Evolutionary conservation across 2,113 vertebrate species (phyloP).

Genomic region (Nerophis ophidion): DNA sequence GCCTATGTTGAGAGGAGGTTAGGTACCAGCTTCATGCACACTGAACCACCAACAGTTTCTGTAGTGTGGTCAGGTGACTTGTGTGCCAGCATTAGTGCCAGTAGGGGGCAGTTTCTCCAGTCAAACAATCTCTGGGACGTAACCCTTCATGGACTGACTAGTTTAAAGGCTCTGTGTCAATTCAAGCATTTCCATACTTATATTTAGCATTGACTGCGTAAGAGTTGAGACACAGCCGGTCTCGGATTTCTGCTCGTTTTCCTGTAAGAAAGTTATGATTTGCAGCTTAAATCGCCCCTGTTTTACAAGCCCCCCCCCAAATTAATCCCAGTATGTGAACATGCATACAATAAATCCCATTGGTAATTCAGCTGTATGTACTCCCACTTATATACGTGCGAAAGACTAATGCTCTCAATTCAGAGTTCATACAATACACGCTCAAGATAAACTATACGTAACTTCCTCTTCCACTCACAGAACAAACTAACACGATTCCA

Average conservation of each 20-base stretch:
- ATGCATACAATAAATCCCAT: slow-evolving; percentile 21
- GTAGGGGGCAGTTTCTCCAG: slow-evolving; percentile 58
- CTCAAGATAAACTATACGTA: slow-evolving; percentile 19
- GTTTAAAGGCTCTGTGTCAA: slow-evolving; percentile 5
- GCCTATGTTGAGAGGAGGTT: slow-evolving; percentile 2
- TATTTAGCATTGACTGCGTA: not conserved
- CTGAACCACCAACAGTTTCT: not conserved
- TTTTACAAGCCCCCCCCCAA: slow-evolving; percentile 13
- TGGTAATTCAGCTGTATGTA: slow-evolving; percentile 2
- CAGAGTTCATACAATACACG: slow-evolving; percentile 41
- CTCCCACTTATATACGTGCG: slow-evolving; percentile 25
- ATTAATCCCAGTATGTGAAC: slow-evolving; percentile 12
- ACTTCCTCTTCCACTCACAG: slow-evolving; percentile 21
- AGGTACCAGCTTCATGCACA: too few relatives aligned
- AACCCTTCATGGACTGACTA: slow-evolving; percentile 49
- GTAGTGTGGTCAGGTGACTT: not conserved
- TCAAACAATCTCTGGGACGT: slow-evolving; percentile 44
- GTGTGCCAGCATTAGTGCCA: slow-evolving; percentile 20
- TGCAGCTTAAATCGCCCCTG: slow-evolving; percentile 37
- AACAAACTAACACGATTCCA: slow-evolving; percentile 23
- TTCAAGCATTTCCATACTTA: not conserved
- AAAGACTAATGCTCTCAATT: slow-evolving; percentile 23
- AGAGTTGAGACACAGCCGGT: too few relatives aligned
- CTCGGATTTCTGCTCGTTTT: not conserved
- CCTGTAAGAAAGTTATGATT: slow-evolving; percentile 17